Percentiles rank a stretch among this genome's conserved stretches.
Evolutionary conservation across 2,888 invertebrate species (phyloP).

Genomic region (Zhuqinia jingwanae): DNA sequence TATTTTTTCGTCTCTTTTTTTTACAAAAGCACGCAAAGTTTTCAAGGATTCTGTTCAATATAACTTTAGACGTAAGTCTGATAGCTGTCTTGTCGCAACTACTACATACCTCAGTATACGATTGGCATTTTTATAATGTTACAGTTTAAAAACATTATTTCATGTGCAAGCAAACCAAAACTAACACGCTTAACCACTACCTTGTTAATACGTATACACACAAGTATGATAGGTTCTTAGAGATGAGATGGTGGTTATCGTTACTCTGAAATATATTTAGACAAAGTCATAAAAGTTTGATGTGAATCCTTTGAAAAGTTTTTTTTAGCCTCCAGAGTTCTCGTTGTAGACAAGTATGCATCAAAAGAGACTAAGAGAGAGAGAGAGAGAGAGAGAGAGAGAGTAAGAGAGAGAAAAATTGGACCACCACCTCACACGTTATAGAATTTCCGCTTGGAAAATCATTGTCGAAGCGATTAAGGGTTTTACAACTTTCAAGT

Average conservation of each 20-base stretch:
- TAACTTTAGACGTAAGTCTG: no score
- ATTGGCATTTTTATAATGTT: no score
- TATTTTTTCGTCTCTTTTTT: constrained; percentile 25
- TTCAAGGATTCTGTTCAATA: no score
- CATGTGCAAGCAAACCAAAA: no score
- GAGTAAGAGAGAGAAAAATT: constrained; percentile 65
- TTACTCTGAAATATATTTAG: constrained; percentile 63
- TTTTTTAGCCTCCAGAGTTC: background rate
- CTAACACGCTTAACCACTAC: no score
- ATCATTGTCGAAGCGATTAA: constrained; percentile 67
- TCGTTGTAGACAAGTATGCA: constrained; percentile 48
- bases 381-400: no score
- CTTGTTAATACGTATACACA: no score
- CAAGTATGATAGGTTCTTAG: no score
- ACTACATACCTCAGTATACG: no score
- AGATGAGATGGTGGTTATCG: constrained; percentile 39
- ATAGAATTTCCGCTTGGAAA: constrained; percentile 67
- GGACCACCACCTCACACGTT: constrained; percentile 47
- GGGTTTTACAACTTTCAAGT: constrained; percentile 67
- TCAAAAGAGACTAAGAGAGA: constrained; percentile 59
- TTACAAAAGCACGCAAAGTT: background rate
- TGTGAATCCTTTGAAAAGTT: constrained; percentile 66
- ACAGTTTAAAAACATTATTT: no score
- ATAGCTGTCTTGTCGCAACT: no score
- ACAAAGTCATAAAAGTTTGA: constrained; percentile 74